Base-by-base conservation (phyloP, 1,140 invertebrate species). In the Lepidotrigona ventralis region DNA sequence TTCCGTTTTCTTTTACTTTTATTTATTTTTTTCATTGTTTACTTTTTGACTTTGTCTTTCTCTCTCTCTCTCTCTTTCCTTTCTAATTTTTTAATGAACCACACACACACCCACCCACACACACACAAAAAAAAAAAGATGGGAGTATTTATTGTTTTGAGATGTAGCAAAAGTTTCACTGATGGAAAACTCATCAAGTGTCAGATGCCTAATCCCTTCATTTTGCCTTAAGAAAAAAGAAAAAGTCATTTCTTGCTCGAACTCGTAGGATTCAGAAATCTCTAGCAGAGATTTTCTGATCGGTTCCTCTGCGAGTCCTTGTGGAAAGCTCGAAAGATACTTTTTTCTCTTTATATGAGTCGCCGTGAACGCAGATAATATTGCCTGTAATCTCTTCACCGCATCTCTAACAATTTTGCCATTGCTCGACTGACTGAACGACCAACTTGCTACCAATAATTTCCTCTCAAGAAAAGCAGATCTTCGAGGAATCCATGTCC, bases 21-120 rank as follows among this genome's bases (percentile, higher is more conserved):
- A 58, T 83, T 84, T 64, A 12, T 19, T 79, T 71, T n/a, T 79
- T 89, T 33, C 56, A 33, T 83, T 80, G 58, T 83, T 84, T 63
- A 12, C 15, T 79, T 71, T 33, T 58, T 86, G 56, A 26, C 68
- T 33, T 86, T 53, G 53, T 56, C 80, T 84, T 80, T 46, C 39
- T 46, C 54, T 54, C 23, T 46, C 14, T 46, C 64, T n/a, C n/a
- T 39, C 21, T 14, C n/a, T 46, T 21, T 54, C 8, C 21, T 46
- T 56, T n/a, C 23, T 17, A 23, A 14, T 26, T 51, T 33, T 73
- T 51, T 51, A 15, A n/a, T n/a, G 12, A 6, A 51, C 46, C 23
- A 51, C 23, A 11, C 33, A 33, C 33, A 3, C 33, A 33, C 33
- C n/a, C n/a, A n/a, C n/a, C 46, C 23, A 51, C 23, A 11, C 33